Evolutionary conservation across 2,113 vertebrate species (phyloP).

Genomic region (Papio anubis): DNA sequence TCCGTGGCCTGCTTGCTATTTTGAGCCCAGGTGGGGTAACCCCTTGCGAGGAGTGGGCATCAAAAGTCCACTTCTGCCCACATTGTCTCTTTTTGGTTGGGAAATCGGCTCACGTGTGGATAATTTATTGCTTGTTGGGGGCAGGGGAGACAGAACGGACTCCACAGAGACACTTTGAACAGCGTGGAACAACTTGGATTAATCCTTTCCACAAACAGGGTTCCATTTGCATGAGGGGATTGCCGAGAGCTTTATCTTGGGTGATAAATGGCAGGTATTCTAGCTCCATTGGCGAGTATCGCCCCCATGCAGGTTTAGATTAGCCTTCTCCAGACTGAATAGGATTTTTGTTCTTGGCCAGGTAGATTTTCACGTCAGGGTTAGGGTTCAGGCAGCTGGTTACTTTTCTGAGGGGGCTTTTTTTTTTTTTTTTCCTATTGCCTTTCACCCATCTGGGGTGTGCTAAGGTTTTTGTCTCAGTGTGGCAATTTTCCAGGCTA

Average conservation of each 20-base stretch:
- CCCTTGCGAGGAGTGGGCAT: not conserved
- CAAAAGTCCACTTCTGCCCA: constrained; percentile 59
- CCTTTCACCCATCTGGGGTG: not conserved
- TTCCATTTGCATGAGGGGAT: constrained; percentile 68
- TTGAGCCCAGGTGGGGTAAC: not conserved
- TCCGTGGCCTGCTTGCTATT: not conserved
- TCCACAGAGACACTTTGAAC: constrained; percentile 72
- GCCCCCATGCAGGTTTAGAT: constrained; percentile 23
- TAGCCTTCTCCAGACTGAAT: constrained; percentile 45
- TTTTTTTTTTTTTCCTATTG: not conserved
- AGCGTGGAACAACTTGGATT: constrained; percentile 71
- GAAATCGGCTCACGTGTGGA: constrained; percentile 57
- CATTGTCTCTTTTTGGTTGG: constrained; percentile 65
- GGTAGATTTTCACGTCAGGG: constrained; percentile 49
- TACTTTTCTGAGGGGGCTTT: constrained; percentile 6
- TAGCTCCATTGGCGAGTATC: constrained; percentile 40
- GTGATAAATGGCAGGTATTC: constrained; percentile 49
- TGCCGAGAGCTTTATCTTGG: constrained; percentile 74
- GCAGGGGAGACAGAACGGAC: constrained; percentile 34
- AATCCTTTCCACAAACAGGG: constrained; percentile 77
- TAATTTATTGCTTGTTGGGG: constrained; percentile 78
- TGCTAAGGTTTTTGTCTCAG: constrained; percentile 37
- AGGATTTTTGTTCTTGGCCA: constrained; percentile 46
- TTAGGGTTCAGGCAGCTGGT: constrained; percentile 13
- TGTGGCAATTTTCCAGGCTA: not conserved